These are phyloP conservation scores for Bactericera cockerelli DNA, from an alignment of 1,140 invertebrate genomes.

Conservation along the genomic window DNA sequence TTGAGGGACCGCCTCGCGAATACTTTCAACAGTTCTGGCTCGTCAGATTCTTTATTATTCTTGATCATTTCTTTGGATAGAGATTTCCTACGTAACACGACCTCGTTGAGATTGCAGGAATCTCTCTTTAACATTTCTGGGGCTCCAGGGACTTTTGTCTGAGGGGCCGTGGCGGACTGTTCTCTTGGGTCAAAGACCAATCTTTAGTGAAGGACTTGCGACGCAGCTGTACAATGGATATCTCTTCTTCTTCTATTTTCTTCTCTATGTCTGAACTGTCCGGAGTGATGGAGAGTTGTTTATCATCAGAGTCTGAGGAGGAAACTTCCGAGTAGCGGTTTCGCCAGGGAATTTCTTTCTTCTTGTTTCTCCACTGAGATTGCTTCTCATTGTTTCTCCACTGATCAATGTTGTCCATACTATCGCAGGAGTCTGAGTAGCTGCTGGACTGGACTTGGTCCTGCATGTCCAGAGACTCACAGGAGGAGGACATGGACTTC, in stretches of 20 bases:
- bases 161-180: background rate
- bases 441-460: conserved; percentile 22
- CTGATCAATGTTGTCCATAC: conserved; percentile 3
- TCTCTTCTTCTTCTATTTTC: conserved; percentile 5
- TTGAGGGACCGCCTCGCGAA: conserved; percentile 60
- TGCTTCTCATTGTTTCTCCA: background rate
- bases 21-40: conserved; percentile 62
- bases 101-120: conserved; percentile 3
- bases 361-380: background rate
- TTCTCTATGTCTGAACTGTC: background rate
- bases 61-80: conserved; percentile 34
- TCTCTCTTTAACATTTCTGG: background rate
- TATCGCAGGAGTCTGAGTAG: conserved; percentile 10
- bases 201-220: background rate
- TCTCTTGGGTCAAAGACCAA: background rate
- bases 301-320: background rate
- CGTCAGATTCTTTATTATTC: conserved; percentile 32
- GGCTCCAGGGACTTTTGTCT: background rate
- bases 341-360: background rate
- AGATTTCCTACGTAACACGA: conserved; percentile 17
- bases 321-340: background rate
- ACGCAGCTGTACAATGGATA: conserved; percentile 1
- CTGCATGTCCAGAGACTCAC: background rate
- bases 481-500: conserved; percentile 1
- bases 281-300: conserved; percentile 3